Conservation (phyloP, 2,797 vertebrate genomes). For the Gobio occitaniae region DNA sequence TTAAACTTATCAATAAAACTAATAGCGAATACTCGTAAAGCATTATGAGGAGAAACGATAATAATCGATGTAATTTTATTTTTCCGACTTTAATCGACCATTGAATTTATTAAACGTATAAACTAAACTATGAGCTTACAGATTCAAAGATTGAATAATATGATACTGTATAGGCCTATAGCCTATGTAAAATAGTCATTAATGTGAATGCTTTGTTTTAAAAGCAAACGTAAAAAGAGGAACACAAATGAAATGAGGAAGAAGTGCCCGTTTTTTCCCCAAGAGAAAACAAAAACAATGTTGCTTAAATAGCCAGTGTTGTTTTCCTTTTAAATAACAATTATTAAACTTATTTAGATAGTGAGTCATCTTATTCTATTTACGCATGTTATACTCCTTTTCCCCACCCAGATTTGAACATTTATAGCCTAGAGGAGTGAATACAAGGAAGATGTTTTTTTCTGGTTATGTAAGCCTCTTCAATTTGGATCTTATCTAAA, state of each 20-base stretch:
- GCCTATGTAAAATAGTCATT: not conserved
- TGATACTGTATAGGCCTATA: not conserved
- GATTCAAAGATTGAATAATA: not conserved
- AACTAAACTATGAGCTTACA: not conserved
- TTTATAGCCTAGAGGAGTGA: not conserved
- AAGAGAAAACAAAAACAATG: not conserved
- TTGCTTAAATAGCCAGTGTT: not conserved
- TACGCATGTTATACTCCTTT: not conserved
- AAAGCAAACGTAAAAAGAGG: constrained; percentile 13
- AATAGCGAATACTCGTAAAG: not conserved
- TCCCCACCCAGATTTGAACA: not conserved
- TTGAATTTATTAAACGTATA: not conserved
- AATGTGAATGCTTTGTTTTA: not conserved
- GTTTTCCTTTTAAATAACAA: not conserved
- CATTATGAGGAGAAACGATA: not conserved
- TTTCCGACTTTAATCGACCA: not conserved
- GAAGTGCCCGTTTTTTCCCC: not conserved
- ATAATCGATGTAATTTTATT: not conserved
- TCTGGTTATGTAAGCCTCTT: constrained; percentile 26
- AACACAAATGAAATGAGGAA: constrained; percentile 51
- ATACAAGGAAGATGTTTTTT: not conserved
- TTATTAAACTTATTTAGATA: not conserved
- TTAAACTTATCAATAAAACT: not conserved
- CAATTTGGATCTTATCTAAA: constrained; percentile 60
- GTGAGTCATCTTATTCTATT: not conserved